phyloP scores from a whole-genome alignment of 2,113 vertebrate genomes.

The Mastomys coucha region DNA sequence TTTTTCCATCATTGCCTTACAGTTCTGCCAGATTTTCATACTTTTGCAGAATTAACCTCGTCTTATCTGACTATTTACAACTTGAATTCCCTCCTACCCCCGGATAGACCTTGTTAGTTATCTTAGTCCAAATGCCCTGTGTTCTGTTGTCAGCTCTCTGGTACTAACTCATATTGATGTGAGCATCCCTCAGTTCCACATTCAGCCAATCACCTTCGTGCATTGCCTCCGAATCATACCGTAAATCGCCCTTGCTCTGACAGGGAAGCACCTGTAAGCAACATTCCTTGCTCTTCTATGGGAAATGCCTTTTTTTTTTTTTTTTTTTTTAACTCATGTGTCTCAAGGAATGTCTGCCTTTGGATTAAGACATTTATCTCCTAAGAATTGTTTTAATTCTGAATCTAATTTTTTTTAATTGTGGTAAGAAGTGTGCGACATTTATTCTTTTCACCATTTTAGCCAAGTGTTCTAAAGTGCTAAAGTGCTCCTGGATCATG shows the following conservation, averaged over 20 bases:
- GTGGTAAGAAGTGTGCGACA: conserved; percentile 4
- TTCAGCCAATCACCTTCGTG: conserved; percentile 1
- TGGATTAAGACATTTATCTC: neutral
- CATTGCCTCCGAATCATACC: neutral
- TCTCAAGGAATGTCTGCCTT: conserved; percentile 38
- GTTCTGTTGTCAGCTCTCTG: conserved; percentile 37
- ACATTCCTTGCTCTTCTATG: conserved; percentile 14
- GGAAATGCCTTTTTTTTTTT: conserved; percentile 22
- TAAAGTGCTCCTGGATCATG: neutral
- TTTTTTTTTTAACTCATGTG: conserved; percentile 31
- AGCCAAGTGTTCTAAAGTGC: neutral
- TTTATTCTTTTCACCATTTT: neutral
- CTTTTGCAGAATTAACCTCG: conserved; percentile 66
- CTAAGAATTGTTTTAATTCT: conserved; percentile 3
- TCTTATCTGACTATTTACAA: conserved; percentile 72
- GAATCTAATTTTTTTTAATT: neutral
- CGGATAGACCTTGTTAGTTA: conserved; percentile 58
- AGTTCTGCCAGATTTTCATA: conserved; percentile 71
- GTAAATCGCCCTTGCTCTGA: neutral
- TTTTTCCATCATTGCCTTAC: conserved; percentile 29
- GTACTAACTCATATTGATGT: conserved; percentile 27
- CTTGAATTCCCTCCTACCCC: conserved; percentile 42
- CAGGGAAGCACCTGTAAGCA: neutral
- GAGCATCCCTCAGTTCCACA: conserved; percentile 37
- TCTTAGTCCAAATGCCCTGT: conserved; percentile 33